These are phyloP conservation scores for Sminthurinus aureus DNA, from an alignment of 2,888 invertebrate genomes.

Conservation along the genomic window DNA sequence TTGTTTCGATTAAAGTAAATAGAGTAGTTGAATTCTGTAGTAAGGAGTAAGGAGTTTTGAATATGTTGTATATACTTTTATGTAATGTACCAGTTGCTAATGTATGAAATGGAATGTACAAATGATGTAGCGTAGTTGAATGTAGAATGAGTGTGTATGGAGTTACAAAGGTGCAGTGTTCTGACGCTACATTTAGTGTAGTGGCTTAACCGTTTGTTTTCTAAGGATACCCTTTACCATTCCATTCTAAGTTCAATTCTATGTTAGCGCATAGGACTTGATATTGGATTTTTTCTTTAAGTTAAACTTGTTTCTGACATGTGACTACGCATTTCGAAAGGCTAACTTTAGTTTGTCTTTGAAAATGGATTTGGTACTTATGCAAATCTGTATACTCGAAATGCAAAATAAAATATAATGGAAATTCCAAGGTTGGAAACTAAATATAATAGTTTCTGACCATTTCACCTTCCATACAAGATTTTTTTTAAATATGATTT, in stretches of 20 bases:
- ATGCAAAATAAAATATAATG: slow-evolving; percentile 24
- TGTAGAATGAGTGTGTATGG: too few relatives aligned
- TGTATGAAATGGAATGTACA: too few relatives aligned
- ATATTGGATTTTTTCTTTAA: too few relatives aligned
- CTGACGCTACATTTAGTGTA: too few relatives aligned
- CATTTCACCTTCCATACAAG: slow-evolving; percentile 33
- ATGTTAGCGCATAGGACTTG: too few relatives aligned
- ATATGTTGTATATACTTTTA: not conserved
- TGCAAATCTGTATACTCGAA: slow-evolving; percentile 23
- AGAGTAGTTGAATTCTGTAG: not conserved
- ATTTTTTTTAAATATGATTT: not conserved
- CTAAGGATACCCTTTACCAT: too few relatives aligned
- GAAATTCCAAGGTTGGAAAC: slow-evolving; percentile 23
- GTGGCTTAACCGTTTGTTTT: too few relatives aligned
- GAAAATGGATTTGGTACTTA: slow-evolving; percentile 11
- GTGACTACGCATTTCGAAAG: slow-evolving; percentile 2
- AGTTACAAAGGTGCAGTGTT: too few relatives aligned
- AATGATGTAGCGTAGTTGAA: too few relatives aligned
- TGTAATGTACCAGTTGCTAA: not conserved
- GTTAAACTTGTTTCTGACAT: not conserved
- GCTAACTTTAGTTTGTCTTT: not conserved
- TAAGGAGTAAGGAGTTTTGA: not conserved
- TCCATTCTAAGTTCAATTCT: too few relatives aligned
- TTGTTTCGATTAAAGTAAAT: not conserved
- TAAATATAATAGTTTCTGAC: slow-evolving; percentile 14